Evolutionary conservation across 1,140 invertebrate genomes (phyloP).

Genomic region (Zaprionus kolodkinae): DNA sequence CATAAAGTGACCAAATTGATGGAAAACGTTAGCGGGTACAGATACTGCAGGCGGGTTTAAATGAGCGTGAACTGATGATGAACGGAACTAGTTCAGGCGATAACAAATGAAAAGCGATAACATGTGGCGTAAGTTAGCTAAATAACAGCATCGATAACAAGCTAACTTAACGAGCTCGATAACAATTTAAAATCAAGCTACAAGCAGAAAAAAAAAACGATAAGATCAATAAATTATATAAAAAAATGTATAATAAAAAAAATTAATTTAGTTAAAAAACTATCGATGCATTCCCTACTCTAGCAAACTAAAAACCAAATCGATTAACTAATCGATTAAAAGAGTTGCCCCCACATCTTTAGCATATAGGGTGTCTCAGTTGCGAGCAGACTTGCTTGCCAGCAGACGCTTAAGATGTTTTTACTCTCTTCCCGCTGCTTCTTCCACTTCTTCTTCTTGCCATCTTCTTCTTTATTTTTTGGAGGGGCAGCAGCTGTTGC

Average conservation of each 20-base stretch:
- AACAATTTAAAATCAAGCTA: not conserved
- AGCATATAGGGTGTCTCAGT: not conserved
- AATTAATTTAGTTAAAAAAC: not conserved
- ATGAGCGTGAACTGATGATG: not conserved
- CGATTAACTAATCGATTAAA: not conserved
- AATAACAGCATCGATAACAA: too few relatives aligned
- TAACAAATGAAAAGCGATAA: not conserved
- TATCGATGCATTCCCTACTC: not conserved
- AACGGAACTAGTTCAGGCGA: not conserved
- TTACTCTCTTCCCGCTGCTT: not conserved
- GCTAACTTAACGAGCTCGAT: too few relatives aligned
- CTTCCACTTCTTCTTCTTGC: not conserved
- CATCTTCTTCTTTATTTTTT: conserved; percentile 7
- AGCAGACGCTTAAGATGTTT: not conserved
- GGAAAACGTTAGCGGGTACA: not conserved
- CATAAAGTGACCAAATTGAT: not conserved
- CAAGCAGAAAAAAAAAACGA: too few relatives aligned
- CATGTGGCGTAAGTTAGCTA: not conserved
- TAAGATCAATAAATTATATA: too few relatives aligned
- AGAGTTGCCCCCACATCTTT: not conserved
- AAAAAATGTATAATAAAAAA: too few relatives aligned
- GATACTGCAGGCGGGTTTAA: not conserved
- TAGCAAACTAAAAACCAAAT: not conserved
- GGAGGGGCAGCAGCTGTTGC: conserved; percentile 63
- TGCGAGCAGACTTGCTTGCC: not conserved